phyloP scores from a whole-genome alignment of 2,888 invertebrate genomes.

The Euclidia mi region DNA sequence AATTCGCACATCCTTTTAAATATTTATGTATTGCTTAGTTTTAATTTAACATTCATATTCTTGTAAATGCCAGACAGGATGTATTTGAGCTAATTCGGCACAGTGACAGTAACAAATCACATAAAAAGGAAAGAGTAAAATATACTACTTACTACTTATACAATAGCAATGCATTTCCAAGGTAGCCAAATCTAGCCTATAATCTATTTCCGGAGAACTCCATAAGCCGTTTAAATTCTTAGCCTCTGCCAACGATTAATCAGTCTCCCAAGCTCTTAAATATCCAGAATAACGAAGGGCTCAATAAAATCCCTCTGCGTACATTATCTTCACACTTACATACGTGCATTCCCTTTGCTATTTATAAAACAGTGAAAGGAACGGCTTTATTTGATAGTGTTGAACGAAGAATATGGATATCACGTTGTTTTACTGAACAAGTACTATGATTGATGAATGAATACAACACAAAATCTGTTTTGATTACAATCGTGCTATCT shows the following conservation, averaged over 20 bases:
- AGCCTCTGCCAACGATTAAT: conserved; percentile 59
- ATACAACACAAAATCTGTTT: conserved; percentile 10
- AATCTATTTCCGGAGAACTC: neutral
- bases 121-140: no score
- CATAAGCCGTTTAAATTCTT: neutral
- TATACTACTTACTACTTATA: no score
- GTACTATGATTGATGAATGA: conserved; percentile 11
- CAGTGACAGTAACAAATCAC: no score
- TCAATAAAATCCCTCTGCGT: conserved; percentile 71
- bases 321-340: conserved; percentile 61
- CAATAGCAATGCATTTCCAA: no score
- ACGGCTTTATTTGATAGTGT: conserved; percentile 74
- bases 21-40: no score
- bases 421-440: conserved; percentile 21
- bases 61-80: neutral
- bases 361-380: conserved; percentile 80
- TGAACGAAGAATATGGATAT: conserved; percentile 74
- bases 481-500: neutral
- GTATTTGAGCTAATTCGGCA: no score
- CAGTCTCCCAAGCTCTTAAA: conserved; percentile 60
- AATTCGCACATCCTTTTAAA: neutral
- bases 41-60: no score
- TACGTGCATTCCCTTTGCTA: conserved; percentile 77
- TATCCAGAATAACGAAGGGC: conserved; percentile 67
- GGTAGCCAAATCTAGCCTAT: no score